These are phyloP conservation scores for Sporophila hypoxantha DNA, from an alignment of 2,113 vertebrate genomes.

Conservation along the genomic window DNA sequence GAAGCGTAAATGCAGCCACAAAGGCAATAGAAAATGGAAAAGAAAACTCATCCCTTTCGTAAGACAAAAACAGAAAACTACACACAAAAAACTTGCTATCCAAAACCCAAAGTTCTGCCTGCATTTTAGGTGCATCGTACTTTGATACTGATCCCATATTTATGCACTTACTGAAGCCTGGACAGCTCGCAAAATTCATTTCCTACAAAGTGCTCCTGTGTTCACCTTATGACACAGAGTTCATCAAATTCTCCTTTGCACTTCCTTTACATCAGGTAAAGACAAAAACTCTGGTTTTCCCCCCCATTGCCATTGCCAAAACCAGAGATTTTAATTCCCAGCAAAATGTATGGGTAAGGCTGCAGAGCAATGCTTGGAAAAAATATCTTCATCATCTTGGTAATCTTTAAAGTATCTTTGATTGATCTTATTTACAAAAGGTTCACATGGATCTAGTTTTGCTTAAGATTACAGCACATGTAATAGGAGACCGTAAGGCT, in stretches of 20 bases:
- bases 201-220: not conserved
- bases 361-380: not conserved
- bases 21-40: not conserved
- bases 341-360: not conserved
- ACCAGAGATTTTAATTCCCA: not conserved
- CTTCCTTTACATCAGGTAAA: not conserved
- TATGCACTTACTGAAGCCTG: not conserved
- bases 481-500: slow-evolving; percentile 2
- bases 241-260: not conserved
- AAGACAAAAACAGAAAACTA: not conserved
- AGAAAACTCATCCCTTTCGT: not conserved
- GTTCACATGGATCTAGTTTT: slow-evolving; percentile 3
- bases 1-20: not conserved
- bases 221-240: not conserved
- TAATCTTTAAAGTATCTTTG: slow-evolving; percentile 12
- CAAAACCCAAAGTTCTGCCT: not conserved
- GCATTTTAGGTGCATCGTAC: not conserved
- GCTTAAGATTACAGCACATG: not conserved
- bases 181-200: not conserved
- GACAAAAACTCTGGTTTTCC: not conserved
- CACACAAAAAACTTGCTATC: not conserved
- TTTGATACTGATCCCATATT: not conserved
- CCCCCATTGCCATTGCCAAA: not conserved
- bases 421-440: slow-evolving; percentile 48
- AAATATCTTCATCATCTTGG: not conserved